phyloP scores from a whole-genome alignment of 2,113 vertebrate species.

The Cacatua alba region DNA sequence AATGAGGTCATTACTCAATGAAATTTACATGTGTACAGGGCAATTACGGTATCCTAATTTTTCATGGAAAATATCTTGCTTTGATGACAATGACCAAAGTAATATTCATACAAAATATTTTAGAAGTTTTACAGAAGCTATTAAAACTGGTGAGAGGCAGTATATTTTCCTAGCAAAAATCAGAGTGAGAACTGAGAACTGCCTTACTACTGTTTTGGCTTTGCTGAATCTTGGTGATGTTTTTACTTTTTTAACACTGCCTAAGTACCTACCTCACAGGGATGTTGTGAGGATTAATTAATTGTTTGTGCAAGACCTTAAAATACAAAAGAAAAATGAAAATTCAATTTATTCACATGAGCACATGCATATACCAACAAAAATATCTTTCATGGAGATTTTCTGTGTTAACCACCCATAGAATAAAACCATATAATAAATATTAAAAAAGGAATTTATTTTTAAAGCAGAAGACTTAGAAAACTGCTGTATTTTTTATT shows the following conservation, averaged over 20 bases:
- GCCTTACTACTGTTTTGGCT: neutral
- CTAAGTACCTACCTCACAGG: slow-evolving; percentile 57
- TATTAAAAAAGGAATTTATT: neutral
- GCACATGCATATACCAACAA: neutral
- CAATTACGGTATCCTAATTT: neutral
- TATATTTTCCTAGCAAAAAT: neutral
- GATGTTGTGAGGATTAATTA: slow-evolving; percentile 58
- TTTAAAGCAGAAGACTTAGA: neutral
- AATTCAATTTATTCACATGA: neutral
- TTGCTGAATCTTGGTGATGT: neutral
- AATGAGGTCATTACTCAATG: neutral
- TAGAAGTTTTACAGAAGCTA: neutral
- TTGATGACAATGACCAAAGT: neutral
- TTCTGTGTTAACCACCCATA: neutral
- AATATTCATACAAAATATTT: neutral
- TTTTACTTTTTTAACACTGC: neutral
- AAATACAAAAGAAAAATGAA: neutral
- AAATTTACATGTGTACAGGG: neutral
- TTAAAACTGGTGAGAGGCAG: neutral
- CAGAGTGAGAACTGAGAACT: neutral
- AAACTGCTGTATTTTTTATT: neutral
- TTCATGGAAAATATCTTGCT: neutral
- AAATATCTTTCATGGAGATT: neutral
- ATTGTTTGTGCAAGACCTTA: neutral
- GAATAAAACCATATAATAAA: slow-evolving; percentile 24